Percentiles rank a stretch among this genome's conserved stretches.
Evolutionary conservation across 1,140 invertebrate species (phyloP).

Genomic region (Drosophila sturtevanti): DNA sequence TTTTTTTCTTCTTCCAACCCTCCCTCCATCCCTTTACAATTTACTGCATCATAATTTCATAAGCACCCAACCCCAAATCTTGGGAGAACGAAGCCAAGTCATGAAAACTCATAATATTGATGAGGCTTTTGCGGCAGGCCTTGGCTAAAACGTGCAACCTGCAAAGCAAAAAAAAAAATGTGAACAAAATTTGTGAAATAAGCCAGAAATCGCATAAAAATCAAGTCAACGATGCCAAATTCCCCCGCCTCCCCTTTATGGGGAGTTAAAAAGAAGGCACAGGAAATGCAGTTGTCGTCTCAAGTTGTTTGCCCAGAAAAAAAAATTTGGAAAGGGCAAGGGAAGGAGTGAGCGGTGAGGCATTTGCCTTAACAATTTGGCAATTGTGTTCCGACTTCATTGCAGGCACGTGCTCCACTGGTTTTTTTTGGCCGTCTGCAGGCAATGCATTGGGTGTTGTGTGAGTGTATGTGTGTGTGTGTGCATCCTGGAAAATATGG

Average conservation of each 20-base stretch:
- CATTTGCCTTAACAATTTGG: slow-evolving; percentile 4
- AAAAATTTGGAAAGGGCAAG: too few species aligned
- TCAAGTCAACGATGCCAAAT: slow-evolving; percentile 49
- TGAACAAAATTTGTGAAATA: slow-evolving; percentile 65
- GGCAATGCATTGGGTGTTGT: background rate
- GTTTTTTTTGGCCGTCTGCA: slow-evolving; percentile 28
- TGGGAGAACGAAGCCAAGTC: slow-evolving; percentile 22
- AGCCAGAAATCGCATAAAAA: slow-evolving; percentile 75
- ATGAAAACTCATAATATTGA: slow-evolving; percentile 66
- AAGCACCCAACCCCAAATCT: background rate
- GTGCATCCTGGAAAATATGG: slow-evolving; percentile 52
- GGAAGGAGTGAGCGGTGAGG: too few species aligned
- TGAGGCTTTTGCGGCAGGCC: slow-evolving; percentile 26
- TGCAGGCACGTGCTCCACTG: slow-evolving; percentile 53
- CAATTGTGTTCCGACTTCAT: slow-evolving; percentile 34
- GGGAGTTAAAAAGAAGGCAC: slow-evolving; percentile 14
- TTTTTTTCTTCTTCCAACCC: too few species aligned
- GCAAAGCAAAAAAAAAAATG: too few species aligned
- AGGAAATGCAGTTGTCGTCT: slow-evolving; percentile 34
- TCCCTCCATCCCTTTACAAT: too few species aligned
- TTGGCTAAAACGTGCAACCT: slow-evolving; percentile 33
- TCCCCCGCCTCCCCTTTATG: background rate
- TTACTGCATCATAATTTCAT: slow-evolving; percentile 67
- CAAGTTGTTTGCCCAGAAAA: slow-evolving; percentile 43
- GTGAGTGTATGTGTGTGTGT: background rate